Conservation (phyloP, 2,888 invertebrate genomes). For the Tortrix viridana region DNA sequence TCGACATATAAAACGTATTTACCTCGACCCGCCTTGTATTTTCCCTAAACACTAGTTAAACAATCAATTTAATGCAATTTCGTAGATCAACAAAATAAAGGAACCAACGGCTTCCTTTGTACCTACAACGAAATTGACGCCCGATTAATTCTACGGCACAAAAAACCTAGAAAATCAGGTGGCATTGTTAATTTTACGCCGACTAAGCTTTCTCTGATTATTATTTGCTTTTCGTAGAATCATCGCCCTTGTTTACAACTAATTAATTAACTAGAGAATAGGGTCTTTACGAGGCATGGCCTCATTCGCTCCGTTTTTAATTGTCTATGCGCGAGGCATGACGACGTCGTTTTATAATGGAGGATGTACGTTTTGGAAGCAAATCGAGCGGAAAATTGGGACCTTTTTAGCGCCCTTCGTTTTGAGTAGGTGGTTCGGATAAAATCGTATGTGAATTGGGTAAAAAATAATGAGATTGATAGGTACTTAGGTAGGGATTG, state of each 20-base stretch:
- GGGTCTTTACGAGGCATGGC: constrained; percentile 56
- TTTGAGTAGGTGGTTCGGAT: constrained; percentile 47
- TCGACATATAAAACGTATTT: constrained; percentile 2
- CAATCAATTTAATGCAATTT: constrained; percentile 51
- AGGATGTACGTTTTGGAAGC: constrained; percentile 68
- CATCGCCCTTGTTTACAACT: constrained; percentile 81
- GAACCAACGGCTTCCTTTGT: constrained; percentile 48
- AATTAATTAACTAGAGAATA: constrained; percentile 78
- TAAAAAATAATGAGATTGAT: constrained; percentile 26
- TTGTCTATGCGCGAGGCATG: constrained; percentile 67
- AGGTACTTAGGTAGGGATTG: not conserved
- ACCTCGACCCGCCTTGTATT: constrained; percentile 26
- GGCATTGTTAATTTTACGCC: constrained; percentile 74
- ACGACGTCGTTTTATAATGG: constrained; percentile 64
- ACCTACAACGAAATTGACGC: constrained; percentile 36
- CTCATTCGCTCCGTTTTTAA: constrained; percentile 62
- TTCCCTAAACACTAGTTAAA: constrained; percentile 33
- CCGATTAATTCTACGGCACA: constrained; percentile 40
- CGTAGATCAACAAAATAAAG: constrained; percentile 63
- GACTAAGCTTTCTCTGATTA: constrained; percentile 66
- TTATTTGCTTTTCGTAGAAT: constrained; percentile 81
- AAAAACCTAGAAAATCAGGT: constrained; percentile 64
- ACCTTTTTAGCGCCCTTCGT: constrained; percentile 61
- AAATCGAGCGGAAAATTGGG: constrained; percentile 83
- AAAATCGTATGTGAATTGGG: constrained; percentile 14